Evolutionary conservation across 92 coral and sea anemone species (phyloP).

Genomic region (Epizoanthus ramosus): DNA sequence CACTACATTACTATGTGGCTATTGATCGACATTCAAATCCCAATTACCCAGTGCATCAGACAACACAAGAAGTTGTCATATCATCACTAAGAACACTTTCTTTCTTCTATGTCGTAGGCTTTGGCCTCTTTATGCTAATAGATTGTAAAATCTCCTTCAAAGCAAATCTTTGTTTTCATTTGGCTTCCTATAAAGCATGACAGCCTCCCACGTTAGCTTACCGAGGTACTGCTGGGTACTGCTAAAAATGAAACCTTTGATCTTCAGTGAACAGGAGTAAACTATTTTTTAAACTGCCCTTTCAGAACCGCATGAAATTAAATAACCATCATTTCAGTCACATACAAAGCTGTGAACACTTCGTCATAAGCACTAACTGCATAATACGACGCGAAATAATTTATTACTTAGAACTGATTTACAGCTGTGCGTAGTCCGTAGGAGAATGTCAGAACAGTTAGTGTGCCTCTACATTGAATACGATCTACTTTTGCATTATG

Average conservation of each 20-base stretch:
- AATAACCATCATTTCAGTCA: not conserved
- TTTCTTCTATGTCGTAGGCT: too few species aligned
- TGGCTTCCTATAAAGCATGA: not conserved
- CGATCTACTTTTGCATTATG: not conserved
- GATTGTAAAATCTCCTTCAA: not conserved
- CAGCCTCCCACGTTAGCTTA: conserved; percentile 12
- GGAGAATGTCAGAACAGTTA: not conserved
- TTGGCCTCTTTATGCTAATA: not conserved
- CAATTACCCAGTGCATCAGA: too few species aligned
- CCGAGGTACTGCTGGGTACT: not conserved
- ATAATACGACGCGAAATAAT: not conserved
- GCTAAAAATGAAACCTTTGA: not conserved
- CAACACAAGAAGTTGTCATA: too few species aligned
- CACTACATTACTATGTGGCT: too few species aligned
- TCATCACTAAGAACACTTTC: too few species aligned
- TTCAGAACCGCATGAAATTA: not conserved
- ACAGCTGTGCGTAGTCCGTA: not conserved
- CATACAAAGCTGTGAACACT: not conserved
- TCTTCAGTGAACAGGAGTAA: not conserved
- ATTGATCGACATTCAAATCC: too few species aligned
- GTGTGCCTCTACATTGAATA: not conserved
- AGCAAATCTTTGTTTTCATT: not conserved
- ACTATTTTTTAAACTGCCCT: conserved; percentile 6
- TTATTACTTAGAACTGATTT: not conserved
- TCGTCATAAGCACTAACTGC: not conserved